Evolutionary conservation across 1,140 invertebrate genomes (phyloP), one percentile per base, ranked within the genome.

Genomic region (Pseudomyrmex flavicornis): DNA sequence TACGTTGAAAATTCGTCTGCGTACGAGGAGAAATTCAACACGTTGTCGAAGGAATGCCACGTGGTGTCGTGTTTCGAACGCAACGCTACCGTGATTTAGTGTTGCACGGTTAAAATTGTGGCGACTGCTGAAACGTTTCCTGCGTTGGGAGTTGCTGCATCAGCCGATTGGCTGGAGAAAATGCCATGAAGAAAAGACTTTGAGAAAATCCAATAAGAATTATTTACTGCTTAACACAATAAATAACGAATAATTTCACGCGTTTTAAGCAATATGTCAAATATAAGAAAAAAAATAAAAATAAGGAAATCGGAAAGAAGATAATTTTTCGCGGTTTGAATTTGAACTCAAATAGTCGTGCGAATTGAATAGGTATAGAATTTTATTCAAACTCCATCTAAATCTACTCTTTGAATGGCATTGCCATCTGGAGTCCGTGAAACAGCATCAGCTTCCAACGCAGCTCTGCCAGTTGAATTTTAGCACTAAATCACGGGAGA

Each of bases 31-130:
- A 72, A 80, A 80, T 80, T 72, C 66, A 80, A 80, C 76, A 80
- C 76, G 76, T 80, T 80, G 76, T 80, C 76, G 76, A 80, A 72
- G 76, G 76, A 80, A 80, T 80, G 76, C 76, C 76, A 80, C 76
- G 76, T 80, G 76, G 76, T 80, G 68, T 80, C 76, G 76, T 80
- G 65, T 80, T 72, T 22, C 76, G 54, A 80, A 70, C 76, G 56
- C 76, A 80, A 80, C 72, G 54, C 76, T 72, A 72, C 66, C 50
- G 76, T 80, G 76, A 80, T 80, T 80, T 80, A 80, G 44, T 80
- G 76, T 80, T 66, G 66, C 66, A 10, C 76, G 20, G 65, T 80
- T 80, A 80, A 80, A 80, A 80, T 46, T 66, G 76, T 59, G 22
- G 46, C 22, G 22, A 79, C 66, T 59, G 76, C 72, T 59, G 76